Evolutionary conservation across 2,113 vertebrate genomes (phyloP).

Genomic region (Anguilla rostrata): DNA sequence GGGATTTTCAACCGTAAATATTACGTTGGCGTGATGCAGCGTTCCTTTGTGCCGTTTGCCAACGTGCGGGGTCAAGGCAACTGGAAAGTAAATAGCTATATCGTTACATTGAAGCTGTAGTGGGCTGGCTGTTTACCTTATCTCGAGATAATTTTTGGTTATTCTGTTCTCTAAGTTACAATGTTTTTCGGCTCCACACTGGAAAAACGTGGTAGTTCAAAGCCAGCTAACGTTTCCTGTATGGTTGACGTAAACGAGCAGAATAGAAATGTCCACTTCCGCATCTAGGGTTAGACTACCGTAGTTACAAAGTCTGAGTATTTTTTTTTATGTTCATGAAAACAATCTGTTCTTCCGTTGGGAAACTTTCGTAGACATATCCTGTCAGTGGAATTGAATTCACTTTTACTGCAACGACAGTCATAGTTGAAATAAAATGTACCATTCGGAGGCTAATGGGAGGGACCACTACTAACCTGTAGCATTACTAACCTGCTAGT

Average conservation of each 20-base stretch:
- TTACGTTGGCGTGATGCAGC: background rate
- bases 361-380: background rate
- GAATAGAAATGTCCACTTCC: slow-evolving; percentile 35
- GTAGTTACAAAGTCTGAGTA: background rate
- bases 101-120: background rate
- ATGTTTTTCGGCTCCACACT: background rate
- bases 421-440: background rate
- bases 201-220: background rate
- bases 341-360: background rate
- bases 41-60: background rate
- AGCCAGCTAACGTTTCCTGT: background rate
- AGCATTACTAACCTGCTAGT: no score
- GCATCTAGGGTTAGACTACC: slow-evolving; percentile 3
- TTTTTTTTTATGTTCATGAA: slow-evolving; percentile 8
- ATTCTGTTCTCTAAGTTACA: background rate
- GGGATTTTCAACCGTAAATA: background rate
- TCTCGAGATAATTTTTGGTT: background rate
- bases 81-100: background rate
- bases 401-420: background rate
- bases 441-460: background rate
- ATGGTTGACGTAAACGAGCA: background rate
- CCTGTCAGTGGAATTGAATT: background rate
- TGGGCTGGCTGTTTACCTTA: background rate
- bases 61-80: background rate
- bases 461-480: background rate